These are phyloP conservation scores for Brachylomia viminalis DNA, from an alignment of 2,888 invertebrate species.

Conservation along the genomic window DNA sequence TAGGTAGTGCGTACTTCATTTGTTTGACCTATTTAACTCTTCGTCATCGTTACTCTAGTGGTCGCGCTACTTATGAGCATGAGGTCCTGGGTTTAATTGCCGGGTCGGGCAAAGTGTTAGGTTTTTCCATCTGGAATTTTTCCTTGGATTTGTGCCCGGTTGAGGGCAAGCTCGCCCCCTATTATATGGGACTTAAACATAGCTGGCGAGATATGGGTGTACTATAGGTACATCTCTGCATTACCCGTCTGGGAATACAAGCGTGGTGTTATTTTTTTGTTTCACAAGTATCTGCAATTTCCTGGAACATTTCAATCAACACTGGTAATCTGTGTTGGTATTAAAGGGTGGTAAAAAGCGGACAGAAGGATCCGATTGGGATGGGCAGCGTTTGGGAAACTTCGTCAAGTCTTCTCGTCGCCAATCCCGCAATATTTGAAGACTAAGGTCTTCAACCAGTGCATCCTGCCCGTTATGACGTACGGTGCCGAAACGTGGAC, in stretches of 20 bases:
- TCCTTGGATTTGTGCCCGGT: background rate
- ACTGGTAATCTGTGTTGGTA: too few relatives aligned
- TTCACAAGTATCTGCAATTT: constrained; percentile 10
- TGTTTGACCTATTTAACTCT: background rate
- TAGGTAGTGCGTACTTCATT: background rate
- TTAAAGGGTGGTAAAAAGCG: too few relatives aligned
- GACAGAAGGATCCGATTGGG: too few relatives aligned
- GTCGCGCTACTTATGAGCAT: background rate
- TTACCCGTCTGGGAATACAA: background rate
- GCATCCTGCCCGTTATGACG: too few relatives aligned
- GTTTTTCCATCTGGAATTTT: background rate
- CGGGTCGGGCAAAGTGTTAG: background rate
- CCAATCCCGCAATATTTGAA: too few relatives aligned
- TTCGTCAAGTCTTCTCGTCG: too few relatives aligned
- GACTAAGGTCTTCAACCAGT: too few relatives aligned
- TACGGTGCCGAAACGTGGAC: too few relatives aligned
- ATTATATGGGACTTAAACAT: background rate
- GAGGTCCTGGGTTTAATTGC: background rate
- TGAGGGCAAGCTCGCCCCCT: background rate
- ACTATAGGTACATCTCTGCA: background rate
- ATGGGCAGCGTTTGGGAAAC: too few relatives aligned
- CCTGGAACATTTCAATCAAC: constrained; percentile 17
- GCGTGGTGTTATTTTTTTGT: background rate
- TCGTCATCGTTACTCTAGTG: background rate
- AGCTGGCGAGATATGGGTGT: background rate